Conservation (phyloP, 2,888 invertebrate species). For the Callosobruchus maculatus region DNA sequence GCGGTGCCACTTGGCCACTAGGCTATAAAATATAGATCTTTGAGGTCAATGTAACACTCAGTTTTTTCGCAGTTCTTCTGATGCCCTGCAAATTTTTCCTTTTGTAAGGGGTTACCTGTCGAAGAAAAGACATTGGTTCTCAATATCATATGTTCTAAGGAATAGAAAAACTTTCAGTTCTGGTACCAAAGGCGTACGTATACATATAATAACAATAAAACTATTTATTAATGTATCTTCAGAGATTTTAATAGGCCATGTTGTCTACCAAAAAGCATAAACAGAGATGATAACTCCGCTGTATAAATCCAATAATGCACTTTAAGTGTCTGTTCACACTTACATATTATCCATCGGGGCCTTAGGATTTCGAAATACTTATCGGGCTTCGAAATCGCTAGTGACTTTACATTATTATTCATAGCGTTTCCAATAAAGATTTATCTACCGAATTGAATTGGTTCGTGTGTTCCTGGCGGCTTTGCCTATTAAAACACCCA, state of each 20-base stretch:
- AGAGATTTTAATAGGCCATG: not conserved
- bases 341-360: not conserved
- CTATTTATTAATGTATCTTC: not conserved
- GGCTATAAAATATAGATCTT: too few relatives aligned
- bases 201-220: not conserved
- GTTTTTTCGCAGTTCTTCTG: too few relatives aligned
- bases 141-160: too few relatives aligned
- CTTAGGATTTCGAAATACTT: not conserved
- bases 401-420: conserved; percentile 17
- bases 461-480: conserved; percentile 1
- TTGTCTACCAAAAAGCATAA: not conserved
- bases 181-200: not conserved
- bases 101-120: too few relatives aligned
- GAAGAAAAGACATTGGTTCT: too few relatives aligned
- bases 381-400: conserved; percentile 7
- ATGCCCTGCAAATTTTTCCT: too few relatives aligned
- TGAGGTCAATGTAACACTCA: too few relatives aligned
- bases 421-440: conserved; percentile 15
- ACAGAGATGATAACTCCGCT: not conserved
- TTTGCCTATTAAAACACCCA: conserved; percentile 2
- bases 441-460: conserved; percentile 10
- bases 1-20: too few relatives aligned
- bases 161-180: too few relatives aligned
- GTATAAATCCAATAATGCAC: not conserved
- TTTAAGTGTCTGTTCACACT: conserved; percentile 2